Evolutionary conservation across 2,113 vertebrate genomes (phyloP).

Genomic region (Acrocephalus arundinaceus): DNA sequence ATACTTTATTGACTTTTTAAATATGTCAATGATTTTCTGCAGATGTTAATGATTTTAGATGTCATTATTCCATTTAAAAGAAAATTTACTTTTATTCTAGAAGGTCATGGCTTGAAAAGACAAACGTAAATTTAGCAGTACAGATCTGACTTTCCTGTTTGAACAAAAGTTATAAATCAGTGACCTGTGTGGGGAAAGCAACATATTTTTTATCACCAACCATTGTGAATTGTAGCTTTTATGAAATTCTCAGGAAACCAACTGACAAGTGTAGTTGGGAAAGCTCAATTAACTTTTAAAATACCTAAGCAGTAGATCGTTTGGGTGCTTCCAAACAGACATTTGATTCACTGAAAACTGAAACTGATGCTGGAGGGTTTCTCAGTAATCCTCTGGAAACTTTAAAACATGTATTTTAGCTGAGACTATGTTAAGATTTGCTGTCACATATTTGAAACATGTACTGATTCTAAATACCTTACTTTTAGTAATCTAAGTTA

Average conservation of each 20-base stretch:
- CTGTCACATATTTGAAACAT: not conserved
- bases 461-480: not conserved
- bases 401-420: not conserved
- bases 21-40: not conserved
- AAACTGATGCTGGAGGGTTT: not conserved
- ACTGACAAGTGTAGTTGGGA: not conserved
- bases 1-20: not conserved
- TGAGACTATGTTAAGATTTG: not conserved
- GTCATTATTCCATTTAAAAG: not conserved
- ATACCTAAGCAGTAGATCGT: not conserved
- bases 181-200: not conserved
- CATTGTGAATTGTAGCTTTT: not conserved
- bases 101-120: not conserved
- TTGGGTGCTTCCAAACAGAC: not conserved
- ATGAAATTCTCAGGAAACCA: not conserved
- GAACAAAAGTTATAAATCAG: not conserved
- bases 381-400: not conserved
- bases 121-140: not conserved
- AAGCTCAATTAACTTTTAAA: not conserved
- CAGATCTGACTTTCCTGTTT: not conserved
- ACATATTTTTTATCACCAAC: not conserved
- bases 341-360: not conserved
- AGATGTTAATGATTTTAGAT: not conserved
- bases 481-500: no score
- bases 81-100: not conserved